phyloP scores from a whole-genome alignment of 2,888 invertebrate genomes.

The Meteorus cinctellus region DNA sequence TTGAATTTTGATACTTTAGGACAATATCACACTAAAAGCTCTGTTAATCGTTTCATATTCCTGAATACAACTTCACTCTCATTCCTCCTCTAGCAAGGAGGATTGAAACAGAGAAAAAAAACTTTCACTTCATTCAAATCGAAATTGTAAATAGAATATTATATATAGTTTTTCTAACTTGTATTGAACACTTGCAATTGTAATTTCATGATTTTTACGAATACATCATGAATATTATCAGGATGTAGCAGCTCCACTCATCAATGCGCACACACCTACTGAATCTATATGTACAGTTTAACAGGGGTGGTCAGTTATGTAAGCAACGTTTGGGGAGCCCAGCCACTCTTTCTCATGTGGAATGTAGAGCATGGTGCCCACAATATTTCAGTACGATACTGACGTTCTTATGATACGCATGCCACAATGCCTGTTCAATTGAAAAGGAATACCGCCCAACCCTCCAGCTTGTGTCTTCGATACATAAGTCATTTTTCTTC shows the following conservation, averaged over 20 bases:
- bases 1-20: too few species aligned
- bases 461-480: not conserved
- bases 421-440: too few species aligned
- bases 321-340: conserved; percentile 46
- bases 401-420: not conserved
- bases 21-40: too few species aligned
- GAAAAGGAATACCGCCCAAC: not conserved
- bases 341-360: not conserved
- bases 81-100: too few species aligned
- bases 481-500: not conserved
- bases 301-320: conserved; percentile 56
- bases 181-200: not conserved
- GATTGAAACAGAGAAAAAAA: too few species aligned
- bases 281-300: conserved; percentile 45
- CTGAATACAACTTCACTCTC: too few species aligned
- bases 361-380: not conserved
- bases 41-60: too few species aligned
- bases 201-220: not conserved
- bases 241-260: conserved; percentile 59
- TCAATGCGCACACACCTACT: conserved; percentile 64
- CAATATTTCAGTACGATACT: conserved; percentile 3
- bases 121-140: too few species aligned
- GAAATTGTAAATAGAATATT: too few species aligned
- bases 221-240: conserved; percentile 49
- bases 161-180: too few species aligned